Base-by-base conservation (phyloP, 2,888 invertebrate genomes). In the Andrena dorsata region DNA sequence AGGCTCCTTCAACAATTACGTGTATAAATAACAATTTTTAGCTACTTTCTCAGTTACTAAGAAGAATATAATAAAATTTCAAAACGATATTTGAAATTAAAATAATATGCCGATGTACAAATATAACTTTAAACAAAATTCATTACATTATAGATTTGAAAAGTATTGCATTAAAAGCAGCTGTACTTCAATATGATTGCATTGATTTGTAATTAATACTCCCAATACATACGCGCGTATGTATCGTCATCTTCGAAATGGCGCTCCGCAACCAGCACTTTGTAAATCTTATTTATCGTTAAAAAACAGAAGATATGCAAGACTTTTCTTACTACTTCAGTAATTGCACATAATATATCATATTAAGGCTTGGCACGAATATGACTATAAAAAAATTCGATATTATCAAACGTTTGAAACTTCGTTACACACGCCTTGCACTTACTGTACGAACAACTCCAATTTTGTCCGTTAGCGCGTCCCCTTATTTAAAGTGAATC, bases 141-240 rank as follows among this genome's bases (percentile, higher is more conserved):
- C 23, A 26, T 66, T 60, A 78, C 47, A 73, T 7, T 70, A 49
- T 76, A 35, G 20, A 35, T 10, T 53, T 72, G 65, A 74, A 84
- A 86, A 86, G 86, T 86, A 86, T 86, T 86, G 86, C 86, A 86
- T 86, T 86, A 86, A 86, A 86, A 86, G 32, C 78, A 82, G 32
- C 70, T 70, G 70, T 41, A 70, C 69, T 78, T 74, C 35, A 69
- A 30, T 13, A 30, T 66, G 60, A 77, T 82, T 41, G 64, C 58
- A 76, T 70, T 60, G 64, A 58, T 66, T 26, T 20, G 13, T 10
- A 70, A 32, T 68, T 16, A 68, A 53, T 63, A 70, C 23, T 61
- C n/a, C 13, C 64, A 71, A 51, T 63, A 60, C 69, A 63, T 51
- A 72, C 23, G 56, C 53, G 47, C 69, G 53, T 41, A 32, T 71